Base-by-base conservation (phyloP, 2,113 vertebrate species). In the Grus americana region DNA sequence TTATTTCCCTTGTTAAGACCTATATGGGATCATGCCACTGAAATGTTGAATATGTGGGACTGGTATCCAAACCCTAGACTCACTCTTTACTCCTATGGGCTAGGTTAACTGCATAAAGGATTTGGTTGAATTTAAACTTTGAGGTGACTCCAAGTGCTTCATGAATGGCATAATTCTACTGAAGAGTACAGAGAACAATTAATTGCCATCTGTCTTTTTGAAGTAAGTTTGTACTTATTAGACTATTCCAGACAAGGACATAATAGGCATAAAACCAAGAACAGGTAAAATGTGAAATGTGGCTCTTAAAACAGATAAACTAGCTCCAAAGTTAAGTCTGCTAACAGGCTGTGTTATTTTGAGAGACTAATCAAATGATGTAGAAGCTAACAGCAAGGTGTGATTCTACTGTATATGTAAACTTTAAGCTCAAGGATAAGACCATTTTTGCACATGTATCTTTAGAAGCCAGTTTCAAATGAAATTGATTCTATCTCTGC, bases 51-150 rank as follows among this genome's bases (percentile, higher is more conserved):
- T 36, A 5, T 44, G 7, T 29, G 12, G 21, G 34, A 22, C 23
- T 68, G 5, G 5, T 18, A 20, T 22, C 12, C 12, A 40, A 38
- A 16, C 3, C 46, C 44, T 47, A 75, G 47, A 47, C 6, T 2
- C 10, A 17, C 3, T 10, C 7, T n/a, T 67, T 20, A 57, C 19
- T 76, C 12, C 6, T 47, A 0, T 15, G 15, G 24, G 2, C 13
- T 67, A 1, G 2, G 7, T 40, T 38, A 87, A 26, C 22, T 82
- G 4, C 10, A 2, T 15, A 9, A 79, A 52, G 7, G 3, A 11
- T 44, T 30, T 55, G 19, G 19, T 21, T 52, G 49, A 80, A 40
- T 55, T 21, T 38, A 23, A 21, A 32, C 19, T 5, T 72, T 68
- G 29, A 29, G 20, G 7, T 4, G 4, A 42, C 14, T 74, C 27